Percentiles rank a stretch among this genome's conserved stretches.
Evolutionary conservation across 2,888 invertebrate species (phyloP).

Genomic region (Bombylius major): DNA sequence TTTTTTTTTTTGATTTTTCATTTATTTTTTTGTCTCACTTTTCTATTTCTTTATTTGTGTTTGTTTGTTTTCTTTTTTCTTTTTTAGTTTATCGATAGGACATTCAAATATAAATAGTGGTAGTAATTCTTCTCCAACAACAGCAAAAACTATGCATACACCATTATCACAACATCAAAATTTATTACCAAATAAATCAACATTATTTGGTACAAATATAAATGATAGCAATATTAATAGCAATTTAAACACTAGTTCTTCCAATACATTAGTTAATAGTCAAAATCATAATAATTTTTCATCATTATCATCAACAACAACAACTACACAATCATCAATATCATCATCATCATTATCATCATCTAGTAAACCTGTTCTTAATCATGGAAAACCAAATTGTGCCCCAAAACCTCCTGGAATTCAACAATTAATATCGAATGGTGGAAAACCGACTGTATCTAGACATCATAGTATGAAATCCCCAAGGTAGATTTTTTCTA

Average conservation of each 20-base stretch:
- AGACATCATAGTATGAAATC: conserved; percentile 76
- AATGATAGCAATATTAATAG: conserved; percentile 14
- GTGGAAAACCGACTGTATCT: conserved; percentile 41
- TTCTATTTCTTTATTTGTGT: conserved; percentile 6
- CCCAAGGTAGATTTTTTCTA: conserved; percentile 43
- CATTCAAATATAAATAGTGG: conserved; percentile 32
- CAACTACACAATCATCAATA: conserved; percentile 1
- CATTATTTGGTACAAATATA: conserved; percentile 25
- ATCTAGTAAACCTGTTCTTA: conserved; percentile 34
- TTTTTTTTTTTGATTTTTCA: too few species aligned
- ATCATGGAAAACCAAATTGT: conserved; percentile 67
- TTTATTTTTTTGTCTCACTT: not conserved
- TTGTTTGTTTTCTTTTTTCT: not conserved
- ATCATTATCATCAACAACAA: not conserved
- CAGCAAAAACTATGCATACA: conserved; percentile 17
- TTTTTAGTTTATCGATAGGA: conserved; percentile 32
- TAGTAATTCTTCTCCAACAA: conserved; percentile 24
- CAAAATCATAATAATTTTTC: not conserved
- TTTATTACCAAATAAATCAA: conserved; percentile 33
- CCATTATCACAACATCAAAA: conserved; percentile 15
- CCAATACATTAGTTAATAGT: conserved; percentile 7
- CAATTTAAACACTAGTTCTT: conserved; percentile 8
- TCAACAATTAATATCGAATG: conserved; percentile 30
- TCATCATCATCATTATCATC: not conserved
- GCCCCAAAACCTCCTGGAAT: conserved; percentile 70